phyloP scores from a whole-genome alignment of 2,797 vertebrate species.

The Myotis pilosus region DNA sequence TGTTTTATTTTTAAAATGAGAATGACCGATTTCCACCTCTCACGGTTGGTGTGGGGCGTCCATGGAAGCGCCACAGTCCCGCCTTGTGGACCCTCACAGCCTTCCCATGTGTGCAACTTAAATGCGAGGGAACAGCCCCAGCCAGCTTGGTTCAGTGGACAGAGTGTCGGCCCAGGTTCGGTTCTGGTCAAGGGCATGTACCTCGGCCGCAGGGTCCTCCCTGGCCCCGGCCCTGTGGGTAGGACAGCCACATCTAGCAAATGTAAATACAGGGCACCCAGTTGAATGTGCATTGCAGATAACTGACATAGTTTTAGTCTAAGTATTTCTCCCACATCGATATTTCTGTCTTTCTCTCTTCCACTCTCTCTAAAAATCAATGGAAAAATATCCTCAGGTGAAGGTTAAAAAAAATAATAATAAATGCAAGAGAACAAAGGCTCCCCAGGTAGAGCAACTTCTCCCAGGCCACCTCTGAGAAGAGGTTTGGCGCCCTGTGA shows the following conservation, averaged over 20 bases:
- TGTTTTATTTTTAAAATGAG: neutral
- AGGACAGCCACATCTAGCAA: neutral
- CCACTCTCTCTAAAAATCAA: too few species aligned
- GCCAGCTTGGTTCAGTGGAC: neutral
- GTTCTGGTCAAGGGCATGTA: too few species aligned
- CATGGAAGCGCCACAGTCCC: fast-evolving
- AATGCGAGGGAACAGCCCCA: neutral
- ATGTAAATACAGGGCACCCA: neutral
- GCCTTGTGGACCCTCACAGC: neutral
- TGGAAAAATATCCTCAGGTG: too few species aligned
- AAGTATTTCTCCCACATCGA: neutral
- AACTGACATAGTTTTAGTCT: neutral
- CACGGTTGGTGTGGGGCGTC: fast-evolving
- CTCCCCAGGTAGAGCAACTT: neutral
- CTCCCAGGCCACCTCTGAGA: neutral
- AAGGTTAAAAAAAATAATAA: too few species aligned
- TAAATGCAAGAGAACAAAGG: neutral
- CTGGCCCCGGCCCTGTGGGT: too few species aligned
- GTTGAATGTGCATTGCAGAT: neutral
- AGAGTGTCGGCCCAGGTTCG: too few species aligned
- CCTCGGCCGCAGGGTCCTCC: too few species aligned
- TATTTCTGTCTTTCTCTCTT: too few species aligned
- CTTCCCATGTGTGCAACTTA: neutral
- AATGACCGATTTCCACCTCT: too few species aligned
- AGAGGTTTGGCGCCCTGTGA: neutral